These are phyloP conservation scores for Pseudococcus longispinus DNA, from an alignment of 2,888 invertebrate genomes.

Conservation along the genomic window DNA sequence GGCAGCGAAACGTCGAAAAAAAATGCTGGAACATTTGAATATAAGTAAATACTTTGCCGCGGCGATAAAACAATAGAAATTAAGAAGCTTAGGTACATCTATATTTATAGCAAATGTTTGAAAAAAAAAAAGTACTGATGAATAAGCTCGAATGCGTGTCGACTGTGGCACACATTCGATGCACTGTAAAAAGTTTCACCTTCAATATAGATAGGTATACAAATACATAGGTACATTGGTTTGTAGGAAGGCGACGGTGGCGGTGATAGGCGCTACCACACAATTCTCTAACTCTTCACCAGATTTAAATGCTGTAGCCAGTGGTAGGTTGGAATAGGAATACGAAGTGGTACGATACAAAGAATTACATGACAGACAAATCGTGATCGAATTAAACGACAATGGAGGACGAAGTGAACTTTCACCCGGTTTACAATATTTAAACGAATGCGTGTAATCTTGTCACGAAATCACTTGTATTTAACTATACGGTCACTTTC, in stretches of 20 bases:
- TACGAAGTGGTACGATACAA: conserved; percentile 21
- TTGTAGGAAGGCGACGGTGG: background rate
- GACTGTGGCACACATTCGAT: conserved; percentile 20
- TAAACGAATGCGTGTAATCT: conserved; percentile 38
- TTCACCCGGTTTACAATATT: conserved; percentile 37
- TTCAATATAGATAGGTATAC: background rate
- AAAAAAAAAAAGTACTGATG: background rate
- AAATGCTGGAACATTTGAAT: background rate
- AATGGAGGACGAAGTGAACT: conserved; percentile 38
- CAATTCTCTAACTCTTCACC: background rate
- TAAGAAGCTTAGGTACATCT: background rate
- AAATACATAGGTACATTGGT: background rate
- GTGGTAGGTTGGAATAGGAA: background rate
- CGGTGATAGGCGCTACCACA: background rate
- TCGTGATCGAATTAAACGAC: conserved; percentile 39
- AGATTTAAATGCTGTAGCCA: conserved; percentile 17
- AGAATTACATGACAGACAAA: conserved; percentile 32
- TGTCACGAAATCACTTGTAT: conserved; percentile 38
- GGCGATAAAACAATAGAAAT: conserved; percentile 11
- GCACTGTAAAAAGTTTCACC: conserved; percentile 33
- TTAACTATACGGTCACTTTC: conserved; percentile 38
- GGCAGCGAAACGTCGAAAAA: background rate
- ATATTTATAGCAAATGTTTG: background rate
- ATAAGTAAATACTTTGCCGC: background rate
- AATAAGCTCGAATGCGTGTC: conserved; percentile 23